Percentiles rank a stretch among this genome's conserved stretches.
These are phyloP conservation scores for Notolabrus celidotus DNA, from an alignment of 2,797 vertebrate species.

Conservation along the genomic window DNA sequence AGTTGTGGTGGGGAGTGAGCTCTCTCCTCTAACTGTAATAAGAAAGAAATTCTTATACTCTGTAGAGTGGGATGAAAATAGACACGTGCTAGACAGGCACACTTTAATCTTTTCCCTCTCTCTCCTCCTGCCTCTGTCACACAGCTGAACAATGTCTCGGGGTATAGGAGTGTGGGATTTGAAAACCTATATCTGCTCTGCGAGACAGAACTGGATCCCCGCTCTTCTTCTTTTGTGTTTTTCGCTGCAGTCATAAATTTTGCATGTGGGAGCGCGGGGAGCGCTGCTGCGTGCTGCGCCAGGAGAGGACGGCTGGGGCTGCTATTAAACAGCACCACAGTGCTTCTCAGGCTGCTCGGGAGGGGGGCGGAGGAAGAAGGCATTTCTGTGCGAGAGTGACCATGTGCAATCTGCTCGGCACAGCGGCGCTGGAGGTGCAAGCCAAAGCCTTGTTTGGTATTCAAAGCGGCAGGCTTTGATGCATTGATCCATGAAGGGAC, in stretches of 20 bases:
- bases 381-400: conserved; percentile 64
- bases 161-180: conserved; percentile 75
- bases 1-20: conserved; percentile 56
- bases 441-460: conserved; percentile 74
- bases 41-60: conserved; percentile 73
- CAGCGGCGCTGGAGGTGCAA: conserved; percentile 60
- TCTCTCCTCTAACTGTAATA: conserved; percentile 69
- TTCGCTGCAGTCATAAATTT: conserved; percentile 78
- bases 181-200: conserved; percentile 79
- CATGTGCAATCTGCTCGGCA: conserved; percentile 63
- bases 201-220: conserved; percentile 76
- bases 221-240: conserved; percentile 68
- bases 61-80: conserved; percentile 76
- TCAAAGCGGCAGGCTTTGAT: conserved; percentile 70
- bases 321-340: conserved; percentile 65
- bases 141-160: conserved; percentile 69
- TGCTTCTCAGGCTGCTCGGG: conserved; percentile 30
- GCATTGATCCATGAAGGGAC: conserved; percentile 80
- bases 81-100: conserved; percentile 69
- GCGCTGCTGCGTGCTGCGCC: conserved; percentile 51
- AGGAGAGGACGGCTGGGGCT: conserved; percentile 55
- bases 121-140: conserved; percentile 67
- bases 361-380: conserved; percentile 12
- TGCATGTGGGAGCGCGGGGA: conserved; percentile 64
- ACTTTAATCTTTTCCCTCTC: conserved; percentile 72